phyloP scores from a whole-genome alignment of 1,140 invertebrate species.

The Campoletis sonorensis region DNA sequence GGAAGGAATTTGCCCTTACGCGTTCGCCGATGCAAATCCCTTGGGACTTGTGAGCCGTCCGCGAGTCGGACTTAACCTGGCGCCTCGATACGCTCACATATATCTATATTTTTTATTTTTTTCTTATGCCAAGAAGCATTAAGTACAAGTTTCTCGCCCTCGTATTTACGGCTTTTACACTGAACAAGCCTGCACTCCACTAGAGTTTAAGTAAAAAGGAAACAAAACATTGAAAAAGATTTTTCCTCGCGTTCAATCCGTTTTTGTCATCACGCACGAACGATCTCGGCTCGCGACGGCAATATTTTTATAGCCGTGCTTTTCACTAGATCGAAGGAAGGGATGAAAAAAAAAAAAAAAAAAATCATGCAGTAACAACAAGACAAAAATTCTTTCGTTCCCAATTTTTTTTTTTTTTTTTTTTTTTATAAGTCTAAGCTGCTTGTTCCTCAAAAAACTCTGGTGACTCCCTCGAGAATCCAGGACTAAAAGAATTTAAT shows the following conservation, averaged over 20 bases:
- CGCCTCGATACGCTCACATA: neutral
- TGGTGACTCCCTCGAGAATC: neutral
- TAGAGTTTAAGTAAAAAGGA: neutral
- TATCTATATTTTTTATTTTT: conserved; percentile 23
- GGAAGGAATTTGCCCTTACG: conserved; percentile 54
- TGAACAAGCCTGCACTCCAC: neutral
- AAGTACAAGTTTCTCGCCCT: conserved; percentile 49
- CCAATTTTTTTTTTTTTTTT: conserved; percentile 24
- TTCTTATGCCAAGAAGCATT: conserved; percentile 51
- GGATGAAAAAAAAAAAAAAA: neutral
- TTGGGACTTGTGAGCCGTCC: conserved; percentile 52
- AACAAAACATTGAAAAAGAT: conserved; percentile 9
- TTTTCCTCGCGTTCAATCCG: neutral
- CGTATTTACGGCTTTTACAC: conserved; percentile 36
- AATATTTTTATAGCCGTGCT: conserved; percentile 12
- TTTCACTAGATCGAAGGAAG: neutral
- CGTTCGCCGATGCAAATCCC: conserved; percentile 59
- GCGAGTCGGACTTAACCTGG: conserved; percentile 34
- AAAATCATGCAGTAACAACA: neutral
- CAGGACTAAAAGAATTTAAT: conserved; percentile 10
- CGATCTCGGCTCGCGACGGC: conserved; percentile 6
- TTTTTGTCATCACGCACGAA: conserved; percentile 27
- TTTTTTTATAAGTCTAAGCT: conserved; percentile 30
- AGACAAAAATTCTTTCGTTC: neutral
- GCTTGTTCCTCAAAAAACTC: conserved; percentile 15